phyloP scores from a whole-genome alignment of 2,888 invertebrate genomes.

The Tortrix viridana region DNA sequence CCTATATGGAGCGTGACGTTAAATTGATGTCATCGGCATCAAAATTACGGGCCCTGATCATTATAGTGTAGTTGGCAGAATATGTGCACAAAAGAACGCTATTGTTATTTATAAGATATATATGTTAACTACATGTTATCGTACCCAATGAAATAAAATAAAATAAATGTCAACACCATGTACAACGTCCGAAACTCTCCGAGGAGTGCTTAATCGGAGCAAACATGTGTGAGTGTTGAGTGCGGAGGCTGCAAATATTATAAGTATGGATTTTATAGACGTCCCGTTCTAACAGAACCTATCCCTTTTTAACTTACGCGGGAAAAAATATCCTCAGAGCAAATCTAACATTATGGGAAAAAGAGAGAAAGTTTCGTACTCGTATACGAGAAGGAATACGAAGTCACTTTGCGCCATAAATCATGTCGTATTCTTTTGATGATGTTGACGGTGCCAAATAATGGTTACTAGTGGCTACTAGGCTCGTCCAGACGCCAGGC shows the following conservation, averaged over 20 bases:
- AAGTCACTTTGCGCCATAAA: constrained; percentile 72
- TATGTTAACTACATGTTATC: too few relatives aligned
- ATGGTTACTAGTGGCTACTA: constrained; percentile 48
- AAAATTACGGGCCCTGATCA: too few relatives aligned
- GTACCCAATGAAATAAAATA: too few relatives aligned
- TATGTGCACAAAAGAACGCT: too few relatives aligned
- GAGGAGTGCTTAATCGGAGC: constrained; percentile 76
- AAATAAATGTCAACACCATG: constrained; percentile 52
- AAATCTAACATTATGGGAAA: constrained; percentile 78
- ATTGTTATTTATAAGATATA: too few relatives aligned
- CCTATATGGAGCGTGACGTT: too few relatives aligned
- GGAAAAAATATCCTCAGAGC: constrained; percentile 76
- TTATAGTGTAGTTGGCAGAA: too few relatives aligned
- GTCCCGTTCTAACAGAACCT: constrained; percentile 61
- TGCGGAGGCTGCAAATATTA: constrained; percentile 83
- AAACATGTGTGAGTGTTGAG: constrained; percentile 69
- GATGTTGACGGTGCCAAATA: constrained; percentile 61
- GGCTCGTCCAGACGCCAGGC: constrained; percentile 45
- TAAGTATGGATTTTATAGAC: constrained; percentile 82
- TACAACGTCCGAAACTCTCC: constrained; percentile 73
- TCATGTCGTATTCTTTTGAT: constrained; percentile 66
- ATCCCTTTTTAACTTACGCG: constrained; percentile 62
- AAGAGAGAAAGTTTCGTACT: constrained; percentile 58
- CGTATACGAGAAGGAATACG: constrained; percentile 75
- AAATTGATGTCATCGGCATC: too few relatives aligned